Percentiles rank a stretch among this genome's conserved stretches.
Conservation (phyloP, 2,888 invertebrate genomes). For the Erebia epiphron region DNA sequence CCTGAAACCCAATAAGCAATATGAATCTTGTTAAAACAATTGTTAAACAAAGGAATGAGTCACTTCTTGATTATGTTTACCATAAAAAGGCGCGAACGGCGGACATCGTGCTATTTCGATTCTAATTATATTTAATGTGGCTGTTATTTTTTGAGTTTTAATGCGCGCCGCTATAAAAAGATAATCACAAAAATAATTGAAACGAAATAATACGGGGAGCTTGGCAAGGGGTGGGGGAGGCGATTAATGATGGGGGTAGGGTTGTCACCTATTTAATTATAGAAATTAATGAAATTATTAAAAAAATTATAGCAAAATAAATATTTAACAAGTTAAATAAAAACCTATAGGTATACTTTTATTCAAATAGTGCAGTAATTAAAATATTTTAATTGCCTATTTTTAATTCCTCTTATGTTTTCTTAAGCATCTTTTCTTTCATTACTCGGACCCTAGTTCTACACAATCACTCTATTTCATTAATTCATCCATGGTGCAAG, state of each 20-base stretch:
- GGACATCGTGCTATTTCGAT: constrained; percentile 78
- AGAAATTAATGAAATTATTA: neutral
- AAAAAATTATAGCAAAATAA: neutral
- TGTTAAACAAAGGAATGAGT: constrained; percentile 34
- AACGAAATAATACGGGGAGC: constrained; percentile 81
- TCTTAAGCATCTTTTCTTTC: no score
- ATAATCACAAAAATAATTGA: constrained; percentile 83
- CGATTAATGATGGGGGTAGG: constrained; percentile 67
- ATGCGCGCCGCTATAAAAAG: constrained; percentile 80
- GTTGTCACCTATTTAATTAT: neutral
- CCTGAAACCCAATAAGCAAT: neutral
- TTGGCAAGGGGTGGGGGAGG: constrained; percentile 59
- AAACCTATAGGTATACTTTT: no score
- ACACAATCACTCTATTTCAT: no score
- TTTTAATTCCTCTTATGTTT: no score
- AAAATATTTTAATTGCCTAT: no score
- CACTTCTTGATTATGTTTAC: constrained; percentile 39
- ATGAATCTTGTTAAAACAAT: constrained; percentile 29
- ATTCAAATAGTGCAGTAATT: no score
- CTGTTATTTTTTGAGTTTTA: constrained; percentile 81
- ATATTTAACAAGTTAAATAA: no score
- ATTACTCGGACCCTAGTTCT: no score
- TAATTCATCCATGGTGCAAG: no score
- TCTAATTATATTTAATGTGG: constrained; percentile 80
- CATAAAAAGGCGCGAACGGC: constrained; percentile 56